Percentiles rank a stretch among this genome's conserved stretches.
Conservation (phyloP, 37 sponge, comb jelly and placozoan genomes). For the Spongilla lacustris region DNA sequence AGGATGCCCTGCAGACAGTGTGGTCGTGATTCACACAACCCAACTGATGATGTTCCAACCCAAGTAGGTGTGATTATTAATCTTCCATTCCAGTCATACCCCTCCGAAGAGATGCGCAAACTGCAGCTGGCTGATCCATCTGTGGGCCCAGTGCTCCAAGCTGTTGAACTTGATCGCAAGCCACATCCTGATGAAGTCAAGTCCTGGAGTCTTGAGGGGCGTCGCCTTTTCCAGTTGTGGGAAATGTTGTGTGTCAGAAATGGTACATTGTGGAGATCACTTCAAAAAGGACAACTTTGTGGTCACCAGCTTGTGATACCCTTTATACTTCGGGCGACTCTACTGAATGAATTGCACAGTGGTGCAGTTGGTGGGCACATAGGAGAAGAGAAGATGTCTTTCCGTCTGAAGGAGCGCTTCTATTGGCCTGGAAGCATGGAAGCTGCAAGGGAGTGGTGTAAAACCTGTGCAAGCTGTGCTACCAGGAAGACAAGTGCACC, state of each 20-base stretch:
- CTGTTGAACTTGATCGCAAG: background rate
- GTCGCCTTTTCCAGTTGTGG: slow-evolving; percentile 20
- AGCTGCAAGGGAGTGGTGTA: no score
- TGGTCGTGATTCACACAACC: slow-evolving; percentile 3
- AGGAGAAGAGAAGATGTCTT: background rate
- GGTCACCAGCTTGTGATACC: background rate
- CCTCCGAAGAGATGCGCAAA: slow-evolving; percentile 21
- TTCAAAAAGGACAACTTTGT: background rate
- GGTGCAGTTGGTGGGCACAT: background rate
- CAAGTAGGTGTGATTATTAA: background rate
- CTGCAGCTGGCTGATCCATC: slow-evolving; percentile 23
- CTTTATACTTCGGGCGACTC: background rate
- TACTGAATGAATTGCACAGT: background rate
- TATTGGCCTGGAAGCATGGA: slow-evolving; percentile 4
- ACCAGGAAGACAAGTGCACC: no score
- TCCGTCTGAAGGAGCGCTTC: background rate
- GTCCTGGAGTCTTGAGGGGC: slow-evolving; percentile 10
- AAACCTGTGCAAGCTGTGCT: no score
- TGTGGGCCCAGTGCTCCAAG: slow-evolving; percentile 9
- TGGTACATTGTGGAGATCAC: no score
- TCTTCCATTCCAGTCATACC: background rate
- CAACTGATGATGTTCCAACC: background rate
- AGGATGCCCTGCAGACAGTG: slow-evolving; percentile 10
- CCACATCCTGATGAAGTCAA: slow-evolving; percentile 13
- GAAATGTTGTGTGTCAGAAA: background rate